Percentiles rank a stretch among this genome's conserved stretches.
These are phyloP conservation scores for Hydrozoanthus tunicans DNA, from an alignment of 64 coral and sea anemone genomes.

Conservation along the genomic window DNA sequence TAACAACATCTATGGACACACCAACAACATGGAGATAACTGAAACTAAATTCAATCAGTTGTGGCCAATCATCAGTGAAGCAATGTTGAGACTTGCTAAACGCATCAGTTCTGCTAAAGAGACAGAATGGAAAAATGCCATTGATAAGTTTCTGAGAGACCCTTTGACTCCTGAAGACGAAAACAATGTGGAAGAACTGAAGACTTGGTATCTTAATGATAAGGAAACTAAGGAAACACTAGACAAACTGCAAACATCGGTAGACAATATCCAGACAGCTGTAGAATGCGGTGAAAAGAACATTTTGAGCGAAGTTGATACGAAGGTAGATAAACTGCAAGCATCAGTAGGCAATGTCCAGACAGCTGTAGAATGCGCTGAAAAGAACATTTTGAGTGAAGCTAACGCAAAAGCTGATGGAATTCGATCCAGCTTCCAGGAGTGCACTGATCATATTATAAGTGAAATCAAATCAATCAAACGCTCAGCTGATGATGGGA, in stretches of 20 bases:
- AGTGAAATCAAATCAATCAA: background rate
- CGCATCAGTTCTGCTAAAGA: slow-evolving; percentile 12
- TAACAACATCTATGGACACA: slow-evolving; percentile 32
- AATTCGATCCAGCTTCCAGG: too few relatives aligned
- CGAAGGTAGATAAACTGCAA: background rate
- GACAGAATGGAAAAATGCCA: slow-evolving; percentile 22
- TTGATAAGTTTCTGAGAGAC: slow-evolving; percentile 2
- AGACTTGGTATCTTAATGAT: slow-evolving; percentile 11
- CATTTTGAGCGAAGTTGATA: too few relatives aligned
- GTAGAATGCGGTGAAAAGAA: background rate
- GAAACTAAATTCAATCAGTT: background rate
- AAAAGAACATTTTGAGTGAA: background rate
- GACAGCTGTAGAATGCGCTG: too few relatives aligned
- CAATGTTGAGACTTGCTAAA: slow-evolving; percentile 10
- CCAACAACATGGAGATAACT: slow-evolving; percentile 14
- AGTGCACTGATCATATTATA: background rate
- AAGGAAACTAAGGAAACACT: background rate
- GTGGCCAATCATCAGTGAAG: slow-evolving; percentile 13
- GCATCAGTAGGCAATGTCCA: background rate
- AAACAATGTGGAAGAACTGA: background rate
- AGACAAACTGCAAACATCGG: background rate
- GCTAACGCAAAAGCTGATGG: background rate
- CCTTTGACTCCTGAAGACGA: slow-evolving; percentile 39
- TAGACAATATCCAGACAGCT: background rate
- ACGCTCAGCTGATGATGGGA: background rate